Percentiles rank a stretch among this genome's conserved stretches.
phyloP scores from a whole-genome alignment of 2,113 vertebrate species.

The Orthochromis malagaraziensis region DNA sequence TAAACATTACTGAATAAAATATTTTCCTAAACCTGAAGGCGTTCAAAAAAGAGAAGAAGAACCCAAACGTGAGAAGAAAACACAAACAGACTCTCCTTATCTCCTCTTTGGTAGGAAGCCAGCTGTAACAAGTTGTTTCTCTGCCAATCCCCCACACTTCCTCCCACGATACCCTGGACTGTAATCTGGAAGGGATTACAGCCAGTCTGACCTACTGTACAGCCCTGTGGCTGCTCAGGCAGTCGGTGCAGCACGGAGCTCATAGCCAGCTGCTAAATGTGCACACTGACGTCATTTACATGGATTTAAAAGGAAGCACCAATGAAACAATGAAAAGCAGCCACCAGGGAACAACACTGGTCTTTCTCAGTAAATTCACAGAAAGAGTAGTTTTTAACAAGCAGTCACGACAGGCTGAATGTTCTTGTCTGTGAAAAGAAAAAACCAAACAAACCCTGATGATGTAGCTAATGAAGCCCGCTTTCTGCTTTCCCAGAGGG shows the following conservation, averaged over 20 bases:
- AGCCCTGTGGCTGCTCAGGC: neutral
- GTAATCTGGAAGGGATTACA: conserved; percentile 13
- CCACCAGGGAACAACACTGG: neutral
- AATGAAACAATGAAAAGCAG: neutral
- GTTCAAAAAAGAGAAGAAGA: neutral
- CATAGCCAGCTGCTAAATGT: neutral
- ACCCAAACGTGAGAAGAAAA: neutral
- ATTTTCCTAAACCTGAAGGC: neutral
- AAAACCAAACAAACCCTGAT: fast-evolving
- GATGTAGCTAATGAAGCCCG: neutral
- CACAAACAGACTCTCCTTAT: neutral
- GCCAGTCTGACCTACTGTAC: neutral
- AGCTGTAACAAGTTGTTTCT: neutral
- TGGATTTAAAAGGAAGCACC: neutral
- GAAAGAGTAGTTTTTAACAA: neutral
- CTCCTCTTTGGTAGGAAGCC: neutral
- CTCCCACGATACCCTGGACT: neutral
- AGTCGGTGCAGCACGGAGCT: neutral
- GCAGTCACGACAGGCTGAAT: neutral
- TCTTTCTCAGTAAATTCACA: neutral
- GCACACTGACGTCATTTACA: neutral
- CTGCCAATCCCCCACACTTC: neutral
- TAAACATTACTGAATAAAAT: neutral
- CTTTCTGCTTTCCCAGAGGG: neutral
- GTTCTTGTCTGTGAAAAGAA: neutral